These are phyloP conservation scores for Orchesella flavescens DNA, from an alignment of 2,888 invertebrate species.

Conservation along the genomic window DNA sequence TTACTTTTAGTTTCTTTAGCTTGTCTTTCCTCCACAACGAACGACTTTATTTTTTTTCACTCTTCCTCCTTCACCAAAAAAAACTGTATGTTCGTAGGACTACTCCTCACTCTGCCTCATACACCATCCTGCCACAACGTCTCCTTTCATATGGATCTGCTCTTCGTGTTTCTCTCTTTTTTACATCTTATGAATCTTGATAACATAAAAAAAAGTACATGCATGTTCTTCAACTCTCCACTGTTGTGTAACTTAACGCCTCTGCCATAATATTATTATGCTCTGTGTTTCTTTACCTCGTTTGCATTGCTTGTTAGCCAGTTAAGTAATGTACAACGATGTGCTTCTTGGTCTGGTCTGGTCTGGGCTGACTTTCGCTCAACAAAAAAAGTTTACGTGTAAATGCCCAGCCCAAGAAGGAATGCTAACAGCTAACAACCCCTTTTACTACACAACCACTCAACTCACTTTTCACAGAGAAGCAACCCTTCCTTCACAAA, in stretches of 20 bases:
- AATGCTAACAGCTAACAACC: slow-evolving; percentile 25
- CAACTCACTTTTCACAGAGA: neutral
- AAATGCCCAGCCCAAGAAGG: slow-evolving; percentile 26
- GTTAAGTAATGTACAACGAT: slow-evolving; percentile 34
- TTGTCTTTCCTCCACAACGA: slow-evolving; percentile 47
- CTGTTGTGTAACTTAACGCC: slow-evolving; percentile 65
- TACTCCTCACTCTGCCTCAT: neutral
- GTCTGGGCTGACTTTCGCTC: neutral
- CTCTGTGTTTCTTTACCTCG: slow-evolving; percentile 31
- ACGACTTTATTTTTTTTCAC: slow-evolving; percentile 31
- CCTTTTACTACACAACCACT: slow-evolving; percentile 18
- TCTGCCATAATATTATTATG: slow-evolving; percentile 61
- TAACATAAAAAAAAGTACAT: slow-evolving; percentile 40
- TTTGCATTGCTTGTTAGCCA: slow-evolving; percentile 46
- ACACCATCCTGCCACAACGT: neutral
- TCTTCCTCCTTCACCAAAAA: neutral
- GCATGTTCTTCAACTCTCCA: slow-evolving; percentile 34
- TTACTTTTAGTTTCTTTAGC: slow-evolving; percentile 45
- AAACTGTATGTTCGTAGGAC: neutral
- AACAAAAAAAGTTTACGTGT: slow-evolving; percentile 35
- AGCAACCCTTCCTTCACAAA: slow-evolving; percentile 14
- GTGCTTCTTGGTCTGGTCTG: neutral
- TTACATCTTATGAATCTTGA: slow-evolving; percentile 58
- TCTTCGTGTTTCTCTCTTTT: slow-evolving; percentile 33
- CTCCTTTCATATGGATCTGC: neutral